Conservation (phyloP, 2,797 vertebrate genomes). For the Clarias laeviceps region DNA sequence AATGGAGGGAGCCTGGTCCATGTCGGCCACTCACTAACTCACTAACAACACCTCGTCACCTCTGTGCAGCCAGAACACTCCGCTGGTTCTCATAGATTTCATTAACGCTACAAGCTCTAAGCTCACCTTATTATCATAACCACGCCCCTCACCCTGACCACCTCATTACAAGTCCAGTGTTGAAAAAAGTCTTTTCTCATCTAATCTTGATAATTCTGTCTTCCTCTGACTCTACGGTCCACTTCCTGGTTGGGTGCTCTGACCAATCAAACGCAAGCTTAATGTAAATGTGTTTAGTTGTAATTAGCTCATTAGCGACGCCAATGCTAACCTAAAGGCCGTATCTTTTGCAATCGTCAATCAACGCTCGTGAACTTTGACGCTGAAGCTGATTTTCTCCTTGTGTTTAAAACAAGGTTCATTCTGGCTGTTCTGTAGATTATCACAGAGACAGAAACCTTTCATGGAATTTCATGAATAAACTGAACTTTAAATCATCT, state of each 20-base stretch:
- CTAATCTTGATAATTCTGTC: background rate
- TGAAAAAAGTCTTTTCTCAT: background rate
- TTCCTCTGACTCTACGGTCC: background rate
- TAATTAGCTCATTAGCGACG: background rate
- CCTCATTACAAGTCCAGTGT: background rate
- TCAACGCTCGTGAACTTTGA: background rate
- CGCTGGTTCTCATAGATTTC: background rate
- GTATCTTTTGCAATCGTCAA: slow-evolving; percentile 1
- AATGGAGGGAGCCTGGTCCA: slow-evolving; percentile 94
- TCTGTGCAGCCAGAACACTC: background rate
- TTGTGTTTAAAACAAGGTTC: background rate
- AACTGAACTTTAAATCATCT: background rate
- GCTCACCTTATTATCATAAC: background rate
- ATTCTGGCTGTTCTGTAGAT: background rate
- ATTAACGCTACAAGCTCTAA: background rate
- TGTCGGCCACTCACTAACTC: slow-evolving; percentile 85
- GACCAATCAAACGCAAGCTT: background rate
- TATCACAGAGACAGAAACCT: background rate
- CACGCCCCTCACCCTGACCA: background rate
- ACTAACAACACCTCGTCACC: background rate
- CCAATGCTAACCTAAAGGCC: background rate
- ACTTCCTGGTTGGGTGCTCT: background rate
- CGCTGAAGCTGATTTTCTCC: background rate
- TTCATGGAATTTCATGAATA: background rate
- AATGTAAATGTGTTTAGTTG: background rate